phyloP scores from a whole-genome alignment of 2,113 vertebrate species.

The Protobothrops flavoviridis region DNA sequence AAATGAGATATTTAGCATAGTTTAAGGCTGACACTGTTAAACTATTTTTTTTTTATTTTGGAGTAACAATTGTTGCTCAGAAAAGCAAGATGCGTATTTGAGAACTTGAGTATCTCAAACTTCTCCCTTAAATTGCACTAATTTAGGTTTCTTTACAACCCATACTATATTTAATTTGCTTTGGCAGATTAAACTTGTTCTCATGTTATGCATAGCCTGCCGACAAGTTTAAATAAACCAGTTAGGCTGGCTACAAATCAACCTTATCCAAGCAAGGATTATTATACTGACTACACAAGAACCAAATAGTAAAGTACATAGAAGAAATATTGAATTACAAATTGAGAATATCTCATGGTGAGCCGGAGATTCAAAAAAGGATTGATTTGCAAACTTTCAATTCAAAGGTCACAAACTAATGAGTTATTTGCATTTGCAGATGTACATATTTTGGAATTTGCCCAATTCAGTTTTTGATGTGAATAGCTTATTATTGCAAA shows the following conservation, averaged over 20 bases:
- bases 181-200: slow-evolving; percentile 10
- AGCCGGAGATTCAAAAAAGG: slow-evolving; percentile 15
- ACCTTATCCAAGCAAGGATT: slow-evolving; percentile 6
- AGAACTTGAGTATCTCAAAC: neutral
- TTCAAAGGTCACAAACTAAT: slow-evolving; percentile 34
- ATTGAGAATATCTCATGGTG: slow-evolving; percentile 21
- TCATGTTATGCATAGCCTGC: neutral
- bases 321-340: slow-evolving; percentile 28
- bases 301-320: slow-evolving; percentile 1
- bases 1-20: neutral
- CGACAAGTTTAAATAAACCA: slow-evolving; percentile 17
- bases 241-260: slow-evolving; percentile 13
- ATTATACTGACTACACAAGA: neutral
- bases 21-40: neutral
- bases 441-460: slow-evolving; percentile 17
- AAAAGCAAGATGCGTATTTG: neutral
- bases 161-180: slow-evolving; percentile 4
- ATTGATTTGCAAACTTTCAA: slow-evolving; percentile 23
- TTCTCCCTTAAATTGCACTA: neutral
- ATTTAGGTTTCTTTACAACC: neutral
- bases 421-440: slow-evolving; percentile 32
- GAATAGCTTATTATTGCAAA: slow-evolving; percentile 15
- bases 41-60: neutral
- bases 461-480: slow-evolving; percentile 25
- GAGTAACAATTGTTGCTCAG: neutral